Conservation (phyloP, 1,140 invertebrate species). For the Nasonia giraulti region DNA sequence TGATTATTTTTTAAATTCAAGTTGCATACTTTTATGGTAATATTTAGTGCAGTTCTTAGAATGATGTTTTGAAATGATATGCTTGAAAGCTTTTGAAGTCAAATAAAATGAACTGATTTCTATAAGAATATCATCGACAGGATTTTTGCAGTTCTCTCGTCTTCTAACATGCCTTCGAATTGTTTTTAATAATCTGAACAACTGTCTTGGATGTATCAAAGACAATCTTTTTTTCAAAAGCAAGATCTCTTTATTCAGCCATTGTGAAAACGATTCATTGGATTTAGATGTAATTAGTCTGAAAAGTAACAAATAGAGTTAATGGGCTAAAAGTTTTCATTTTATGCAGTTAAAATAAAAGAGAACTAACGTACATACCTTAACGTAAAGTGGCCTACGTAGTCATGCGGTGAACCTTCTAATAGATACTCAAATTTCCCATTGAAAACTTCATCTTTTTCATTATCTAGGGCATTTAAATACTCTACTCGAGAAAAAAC, state of each 20-base stretch:
- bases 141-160: constrained; percentile 47
- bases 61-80: constrained; percentile 61
- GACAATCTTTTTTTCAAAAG: constrained; percentile 65
- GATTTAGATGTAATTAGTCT: constrained; percentile 65
- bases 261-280: constrained; percentile 61
- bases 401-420: constrained; percentile 76
- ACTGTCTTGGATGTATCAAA: constrained; percentile 60
- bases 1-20: constrained; percentile 41
- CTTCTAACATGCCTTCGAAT: constrained; percentile 59
- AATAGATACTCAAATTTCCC: constrained; percentile 75
- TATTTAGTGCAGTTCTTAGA: constrained; percentile 56
- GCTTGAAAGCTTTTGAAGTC: constrained; percentile 60
- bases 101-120: constrained; percentile 60
- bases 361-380: constrained; percentile 70
- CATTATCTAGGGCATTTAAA: constrained; percentile 61
- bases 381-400: constrained; percentile 77
- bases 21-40: constrained; percentile 61
- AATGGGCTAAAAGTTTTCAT: constrained; percentile 23
- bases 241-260: constrained; percentile 64
- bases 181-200: constrained; percentile 64
- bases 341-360: constrained; percentile 54
- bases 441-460: constrained; percentile 59
- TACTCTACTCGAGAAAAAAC: constrained; percentile 67
- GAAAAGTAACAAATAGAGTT: constrained; percentile 47
- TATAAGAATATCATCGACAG: constrained; percentile 57